Percentiles rank a stretch among this genome's conserved stretches.
phyloP scores from a whole-genome alignment of 1,140 invertebrate genomes.

The Drosophila rhopaloa region DNA sequence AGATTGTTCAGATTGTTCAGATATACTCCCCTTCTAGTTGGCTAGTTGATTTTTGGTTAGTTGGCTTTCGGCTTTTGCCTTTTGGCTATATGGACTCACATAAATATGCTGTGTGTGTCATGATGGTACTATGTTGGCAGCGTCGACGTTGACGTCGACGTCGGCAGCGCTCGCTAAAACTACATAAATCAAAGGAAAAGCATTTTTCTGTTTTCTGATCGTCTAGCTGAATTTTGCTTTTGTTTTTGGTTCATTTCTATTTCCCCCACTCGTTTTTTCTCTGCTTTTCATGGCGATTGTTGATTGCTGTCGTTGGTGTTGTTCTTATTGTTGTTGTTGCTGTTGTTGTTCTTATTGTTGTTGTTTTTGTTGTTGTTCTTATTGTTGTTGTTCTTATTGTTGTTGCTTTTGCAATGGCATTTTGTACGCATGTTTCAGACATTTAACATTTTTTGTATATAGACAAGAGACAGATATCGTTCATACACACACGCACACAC shows the following conservation, averaged over 20 bases:
- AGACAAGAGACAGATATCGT: constrained; percentile 74
- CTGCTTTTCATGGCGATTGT: constrained; percentile 55
- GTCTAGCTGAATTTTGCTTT: constrained; percentile 42
- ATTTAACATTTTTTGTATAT: constrained; percentile 72
- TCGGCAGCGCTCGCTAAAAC: constrained; percentile 64
- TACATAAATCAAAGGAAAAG: constrained; percentile 77
- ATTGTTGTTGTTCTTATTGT: constrained; percentile 20
- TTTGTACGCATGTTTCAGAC: constrained; percentile 76
- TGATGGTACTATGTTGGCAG: constrained; percentile 28
- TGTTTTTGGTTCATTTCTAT: constrained; percentile 42
- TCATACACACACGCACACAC: constrained; percentile 39
- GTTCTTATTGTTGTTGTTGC: constrained; percentile 28
- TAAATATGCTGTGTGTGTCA: constrained; percentile 43
- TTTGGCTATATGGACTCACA: constrained; percentile 28
- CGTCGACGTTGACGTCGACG: constrained; percentile 19
- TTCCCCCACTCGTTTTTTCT: constrained; percentile 22
- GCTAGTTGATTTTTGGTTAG: background rate
- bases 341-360: constrained; percentile 17
- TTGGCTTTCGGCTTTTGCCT: constrained; percentile 14
- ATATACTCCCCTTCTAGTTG: constrained; percentile 1
- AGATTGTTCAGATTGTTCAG: constrained; percentile 34
- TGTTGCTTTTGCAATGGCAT: constrained; percentile 61
- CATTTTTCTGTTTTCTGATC: constrained; percentile 66
- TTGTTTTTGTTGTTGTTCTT: constrained; percentile 33
- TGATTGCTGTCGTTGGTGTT: constrained; percentile 54